Evolutionary conservation across 2,888 invertebrate genomes (phyloP).

Genomic region (Erannis defoliaria): DNA sequence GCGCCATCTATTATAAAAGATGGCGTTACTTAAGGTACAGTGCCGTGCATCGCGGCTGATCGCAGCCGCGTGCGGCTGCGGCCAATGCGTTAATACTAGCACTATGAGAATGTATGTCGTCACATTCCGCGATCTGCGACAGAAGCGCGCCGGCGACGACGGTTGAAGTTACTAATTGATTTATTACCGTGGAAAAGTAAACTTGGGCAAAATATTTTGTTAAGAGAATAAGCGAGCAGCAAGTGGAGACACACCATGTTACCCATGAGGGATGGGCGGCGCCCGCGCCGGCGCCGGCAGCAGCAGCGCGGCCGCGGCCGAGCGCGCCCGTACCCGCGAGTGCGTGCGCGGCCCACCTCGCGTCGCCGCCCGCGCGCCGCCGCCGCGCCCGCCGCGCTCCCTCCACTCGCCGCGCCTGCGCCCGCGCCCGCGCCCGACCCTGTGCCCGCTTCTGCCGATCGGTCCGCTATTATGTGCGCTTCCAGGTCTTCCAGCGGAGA

Average conservation of each 20-base stretch:
- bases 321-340: slow-evolving; percentile 76
- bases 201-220: not conserved
- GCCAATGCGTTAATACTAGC: too few relatives aligned
- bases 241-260: slow-evolving; percentile 83
- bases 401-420: slow-evolving; percentile 62
- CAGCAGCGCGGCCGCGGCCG: slow-evolving; percentile 67
- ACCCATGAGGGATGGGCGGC: slow-evolving; percentile 81
- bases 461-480: slow-evolving; percentile 78
- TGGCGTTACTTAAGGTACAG: too few relatives aligned
- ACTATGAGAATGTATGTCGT: too few relatives aligned
- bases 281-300: slow-evolving; percentile 80
- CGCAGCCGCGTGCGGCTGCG: too few relatives aligned
- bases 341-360: slow-evolving; percentile 69
- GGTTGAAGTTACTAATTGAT: not conserved
- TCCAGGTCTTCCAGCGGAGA: slow-evolving; percentile 74
- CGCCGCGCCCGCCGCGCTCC: slow-evolving; percentile 65
- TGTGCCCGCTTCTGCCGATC: slow-evolving; percentile 66
- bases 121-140: not conserved
- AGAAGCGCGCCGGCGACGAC: too few relatives aligned
- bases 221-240: slow-evolving; percentile 68
- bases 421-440: slow-evolving; percentile 47
- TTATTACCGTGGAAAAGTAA: not conserved
- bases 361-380: slow-evolving; percentile 62
- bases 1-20: too few relatives aligned
- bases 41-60: too few relatives aligned